phyloP scores from a whole-genome alignment of 2,888 invertebrate species.

The Tortricodes alternella region DNA sequence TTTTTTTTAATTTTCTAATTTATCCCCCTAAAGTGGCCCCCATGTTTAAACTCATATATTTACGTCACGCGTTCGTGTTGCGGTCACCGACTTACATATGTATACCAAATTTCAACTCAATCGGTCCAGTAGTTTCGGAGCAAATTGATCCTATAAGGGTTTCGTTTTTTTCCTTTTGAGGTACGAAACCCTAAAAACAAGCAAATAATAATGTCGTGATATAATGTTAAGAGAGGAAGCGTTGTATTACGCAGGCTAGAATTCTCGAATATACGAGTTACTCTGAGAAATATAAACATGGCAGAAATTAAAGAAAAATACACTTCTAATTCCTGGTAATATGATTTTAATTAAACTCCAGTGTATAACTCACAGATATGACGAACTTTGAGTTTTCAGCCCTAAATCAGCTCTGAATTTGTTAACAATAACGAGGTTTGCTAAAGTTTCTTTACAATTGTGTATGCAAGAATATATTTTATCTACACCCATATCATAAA shows the following conservation, averaged over 20 bases:
- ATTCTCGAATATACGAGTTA: neutral
- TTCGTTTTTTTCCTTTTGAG: no score
- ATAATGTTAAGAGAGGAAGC: neutral
- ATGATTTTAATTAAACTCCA: neutral
- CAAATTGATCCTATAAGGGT: no score
- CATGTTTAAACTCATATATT: no score
- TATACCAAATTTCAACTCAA: no score
- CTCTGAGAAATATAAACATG: constrained; percentile 14
- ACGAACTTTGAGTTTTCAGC: neutral
- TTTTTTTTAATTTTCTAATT: no score
- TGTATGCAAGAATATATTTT: neutral
- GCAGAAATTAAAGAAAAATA: constrained; percentile 20
- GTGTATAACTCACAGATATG: constrained; percentile 1
- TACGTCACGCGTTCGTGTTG: no score
- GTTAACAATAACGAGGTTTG: constrained; percentile 5
- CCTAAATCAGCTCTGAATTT: no score
- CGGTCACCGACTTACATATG: no score
- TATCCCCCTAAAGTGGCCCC: no score
- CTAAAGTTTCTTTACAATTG: neutral
- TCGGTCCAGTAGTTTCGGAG: no score
- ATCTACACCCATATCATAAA: no score
- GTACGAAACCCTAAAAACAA: no score
- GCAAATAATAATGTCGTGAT: neutral
- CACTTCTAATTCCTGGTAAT: neutral
- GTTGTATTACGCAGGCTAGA: neutral